phyloP scores from a whole-genome alignment of 1,140 invertebrate genomes.

The Temnothorax curvispinosus region DNA sequence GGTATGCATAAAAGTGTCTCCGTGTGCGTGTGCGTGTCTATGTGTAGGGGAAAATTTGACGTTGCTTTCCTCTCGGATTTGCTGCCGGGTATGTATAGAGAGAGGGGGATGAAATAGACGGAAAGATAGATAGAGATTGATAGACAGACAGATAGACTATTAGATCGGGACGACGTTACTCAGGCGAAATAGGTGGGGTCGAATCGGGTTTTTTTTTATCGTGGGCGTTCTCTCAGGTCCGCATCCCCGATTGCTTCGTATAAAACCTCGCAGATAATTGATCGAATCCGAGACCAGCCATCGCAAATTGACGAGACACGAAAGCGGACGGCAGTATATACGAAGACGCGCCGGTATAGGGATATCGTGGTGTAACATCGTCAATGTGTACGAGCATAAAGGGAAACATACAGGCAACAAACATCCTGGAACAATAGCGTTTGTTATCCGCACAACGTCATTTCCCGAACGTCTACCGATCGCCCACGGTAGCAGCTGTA shows the following conservation, averaged over 20 bases:
- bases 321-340: slow-evolving; percentile 67
- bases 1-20: slow-evolving; percentile 19
- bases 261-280: slow-evolving; percentile 26
- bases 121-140: slow-evolving; percentile 43
- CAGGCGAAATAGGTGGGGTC: not conserved
- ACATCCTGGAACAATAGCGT: slow-evolving; percentile 78
- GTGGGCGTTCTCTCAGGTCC: slow-evolving; percentile 30
- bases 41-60: slow-evolving; percentile 30
- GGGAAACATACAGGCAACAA: slow-evolving; percentile 82
- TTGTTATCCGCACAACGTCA: slow-evolving; percentile 69
- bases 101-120: slow-evolving; percentile 20
- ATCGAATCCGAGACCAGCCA: slow-evolving; percentile 45
- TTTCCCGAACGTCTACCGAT: slow-evolving; percentile 56
- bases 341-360: slow-evolving; percentile 42
- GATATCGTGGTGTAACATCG: slow-evolving; percentile 58
- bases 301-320: slow-evolving; percentile 66
- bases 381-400: slow-evolving; percentile 73
- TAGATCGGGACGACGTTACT: slow-evolving; percentile 18
- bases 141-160: slow-evolving; percentile 7
- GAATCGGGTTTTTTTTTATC: slow-evolving; percentile 8
- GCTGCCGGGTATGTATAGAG: slow-evolving; percentile 42
- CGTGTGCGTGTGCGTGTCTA: not conserved
- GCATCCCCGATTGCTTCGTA: slow-evolving; percentile 9
- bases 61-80: slow-evolving; percentile 43
- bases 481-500: slow-evolving; percentile 52